Percentiles rank a stretch among this genome's conserved stretches.
phyloP scores from a whole-genome alignment of 2,888 invertebrate species.

The Drosophila kuntzei region DNA sequence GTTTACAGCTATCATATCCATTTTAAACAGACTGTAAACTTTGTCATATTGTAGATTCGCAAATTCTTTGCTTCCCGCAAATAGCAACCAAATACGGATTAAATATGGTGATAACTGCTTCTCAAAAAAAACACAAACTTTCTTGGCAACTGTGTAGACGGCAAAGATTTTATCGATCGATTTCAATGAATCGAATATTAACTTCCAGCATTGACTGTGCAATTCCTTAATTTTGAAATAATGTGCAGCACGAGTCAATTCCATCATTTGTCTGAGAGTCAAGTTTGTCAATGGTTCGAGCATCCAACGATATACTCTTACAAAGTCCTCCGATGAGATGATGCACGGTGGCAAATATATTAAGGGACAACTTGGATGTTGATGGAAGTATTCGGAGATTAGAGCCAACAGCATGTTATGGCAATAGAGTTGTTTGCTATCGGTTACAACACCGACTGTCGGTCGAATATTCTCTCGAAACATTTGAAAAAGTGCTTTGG shows the following conservation, averaged over 20 bases:
- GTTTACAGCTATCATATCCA: conserved; percentile 36
- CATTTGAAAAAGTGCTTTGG: background rate
- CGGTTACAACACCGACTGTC: conserved; percentile 20
- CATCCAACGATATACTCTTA: conserved; percentile 39
- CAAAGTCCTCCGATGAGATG: conserved; percentile 30
- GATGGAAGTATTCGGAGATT: conserved; percentile 20
- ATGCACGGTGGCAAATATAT: conserved; percentile 27
- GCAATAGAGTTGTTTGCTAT: conserved; percentile 24
- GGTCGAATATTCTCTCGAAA: conserved; percentile 35
- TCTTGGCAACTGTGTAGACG: background rate
- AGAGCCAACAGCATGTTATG: conserved; percentile 32
- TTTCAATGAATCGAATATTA: background rate
- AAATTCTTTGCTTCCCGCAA: conserved; percentile 29
- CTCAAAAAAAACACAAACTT: background rate
- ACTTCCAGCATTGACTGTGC: conserved; percentile 1
- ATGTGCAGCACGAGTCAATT: conserved; percentile 19
- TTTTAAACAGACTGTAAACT: conserved; percentile 7
- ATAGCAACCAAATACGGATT: conserved; percentile 29
- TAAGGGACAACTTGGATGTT: background rate
- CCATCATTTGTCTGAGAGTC: conserved; percentile 6
- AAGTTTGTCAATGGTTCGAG: conserved; percentile 8
- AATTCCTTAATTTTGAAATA: conserved; percentile 32
- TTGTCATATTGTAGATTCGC: background rate
- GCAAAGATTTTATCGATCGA: background rate
- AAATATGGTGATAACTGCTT: conserved; percentile 11